Evolutionary conservation across 2,797 vertebrate genomes (phyloP).

Genomic region (Crax fasciolata): DNA sequence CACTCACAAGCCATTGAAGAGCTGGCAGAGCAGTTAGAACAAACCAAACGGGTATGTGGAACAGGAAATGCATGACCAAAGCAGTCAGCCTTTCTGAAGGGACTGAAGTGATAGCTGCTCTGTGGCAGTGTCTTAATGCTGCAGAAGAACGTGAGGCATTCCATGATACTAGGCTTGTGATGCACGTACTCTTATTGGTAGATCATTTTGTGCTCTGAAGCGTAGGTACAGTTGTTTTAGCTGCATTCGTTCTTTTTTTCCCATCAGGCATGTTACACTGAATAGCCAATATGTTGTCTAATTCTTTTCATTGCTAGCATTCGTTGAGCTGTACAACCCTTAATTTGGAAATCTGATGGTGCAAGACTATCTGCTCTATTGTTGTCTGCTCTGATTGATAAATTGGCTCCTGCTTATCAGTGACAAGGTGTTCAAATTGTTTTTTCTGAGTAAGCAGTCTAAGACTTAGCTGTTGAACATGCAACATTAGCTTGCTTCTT

Average conservation of each 20-base stretch:
- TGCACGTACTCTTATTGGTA: neutral
- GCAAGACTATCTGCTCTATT: neutral
- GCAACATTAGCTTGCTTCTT: neutral
- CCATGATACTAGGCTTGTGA: neutral
- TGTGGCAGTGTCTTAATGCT: neutral
- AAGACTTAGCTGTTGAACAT: neutral
- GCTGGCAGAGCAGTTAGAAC: constrained; percentile 96
- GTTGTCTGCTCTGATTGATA: neutral
- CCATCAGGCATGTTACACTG: neutral
- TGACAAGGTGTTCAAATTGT: neutral
- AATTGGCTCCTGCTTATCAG: neutral
- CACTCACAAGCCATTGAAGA: constrained; percentile 95
- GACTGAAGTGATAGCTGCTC: neutral
- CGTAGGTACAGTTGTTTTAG: neutral
- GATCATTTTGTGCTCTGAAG: neutral
- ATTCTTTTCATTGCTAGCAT: neutral
- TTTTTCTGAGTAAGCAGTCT: neutral
- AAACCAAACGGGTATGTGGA: constrained; percentile 91
- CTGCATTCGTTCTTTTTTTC: neutral
- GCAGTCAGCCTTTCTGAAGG: neutral
- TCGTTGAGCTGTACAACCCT: neutral
- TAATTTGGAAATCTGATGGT: neutral
- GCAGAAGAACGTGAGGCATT: neutral
- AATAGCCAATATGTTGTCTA: neutral
- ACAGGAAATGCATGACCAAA: neutral